A percentile compares a stretch with the other conserved stretches of the same genome.
Evolutionary conservation across 2,888 invertebrate species (phyloP).

Genomic region (Drosophila rellima): DNA sequence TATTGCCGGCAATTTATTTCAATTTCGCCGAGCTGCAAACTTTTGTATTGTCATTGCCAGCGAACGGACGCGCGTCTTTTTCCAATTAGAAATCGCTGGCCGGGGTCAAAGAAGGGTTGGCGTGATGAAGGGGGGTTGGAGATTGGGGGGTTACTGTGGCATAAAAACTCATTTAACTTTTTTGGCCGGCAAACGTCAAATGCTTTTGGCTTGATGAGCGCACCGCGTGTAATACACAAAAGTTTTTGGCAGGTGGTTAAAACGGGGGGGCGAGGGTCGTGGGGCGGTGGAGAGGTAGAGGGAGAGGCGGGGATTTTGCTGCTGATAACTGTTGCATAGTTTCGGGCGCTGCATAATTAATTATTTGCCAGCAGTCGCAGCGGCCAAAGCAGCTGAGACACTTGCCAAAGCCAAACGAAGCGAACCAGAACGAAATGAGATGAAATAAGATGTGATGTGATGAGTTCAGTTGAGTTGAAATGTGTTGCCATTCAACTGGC

Average conservation of each 20-base stretch:
- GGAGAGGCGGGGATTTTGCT: not conserved
- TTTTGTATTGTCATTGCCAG: slow-evolving; percentile 80
- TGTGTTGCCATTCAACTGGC: slow-evolving; percentile 35
- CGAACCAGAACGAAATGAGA: slow-evolving; percentile 46
- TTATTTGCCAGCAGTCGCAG: slow-evolving; percentile 57
- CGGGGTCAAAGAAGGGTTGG: slow-evolving; percentile 5
- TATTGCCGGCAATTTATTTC: slow-evolving; percentile 83
- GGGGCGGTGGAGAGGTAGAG: not conserved
- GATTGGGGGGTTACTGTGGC: slow-evolving; percentile 18
- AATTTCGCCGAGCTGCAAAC: slow-evolving; percentile 76
- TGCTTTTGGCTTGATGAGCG: slow-evolving; percentile 53
- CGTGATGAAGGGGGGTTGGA: not conserved
- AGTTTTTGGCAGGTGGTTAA: slow-evolving; percentile 65
- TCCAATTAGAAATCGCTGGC: slow-evolving; percentile 77
- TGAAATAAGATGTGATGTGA: slow-evolving; percentile 51
- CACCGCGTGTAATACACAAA: slow-evolving; percentile 69
- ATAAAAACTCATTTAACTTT: slow-evolving; percentile 84
- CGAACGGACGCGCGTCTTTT: slow-evolving; percentile 70
- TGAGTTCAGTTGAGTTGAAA: slow-evolving; percentile 50
- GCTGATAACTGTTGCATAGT: slow-evolving; percentile 77
- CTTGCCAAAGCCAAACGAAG: slow-evolving; percentile 20
- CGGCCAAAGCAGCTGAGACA: slow-evolving; percentile 17
- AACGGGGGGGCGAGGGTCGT: not conserved
- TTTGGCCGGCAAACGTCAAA: slow-evolving; percentile 77
- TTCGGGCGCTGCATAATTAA: slow-evolving; percentile 73